Percentiles rank a stretch among this genome's conserved stretches.
phyloP scores from a whole-genome alignment of 1,140 invertebrate species.

The Pseudomyrmex cubaensis region DNA sequence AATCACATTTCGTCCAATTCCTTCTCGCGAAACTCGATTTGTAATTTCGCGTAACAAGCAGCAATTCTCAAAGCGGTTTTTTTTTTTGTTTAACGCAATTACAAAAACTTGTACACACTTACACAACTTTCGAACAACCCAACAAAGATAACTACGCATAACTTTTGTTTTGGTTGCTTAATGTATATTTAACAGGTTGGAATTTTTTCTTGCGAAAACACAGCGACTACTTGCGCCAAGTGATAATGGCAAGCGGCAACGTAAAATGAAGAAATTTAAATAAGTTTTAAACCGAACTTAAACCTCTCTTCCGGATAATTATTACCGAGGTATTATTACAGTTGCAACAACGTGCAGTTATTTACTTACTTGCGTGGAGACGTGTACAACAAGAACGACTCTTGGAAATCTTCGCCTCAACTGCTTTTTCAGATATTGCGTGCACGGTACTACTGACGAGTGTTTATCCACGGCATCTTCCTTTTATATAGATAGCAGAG shows the following conservation, averaged over 20 bases:
- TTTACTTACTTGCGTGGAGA: neutral
- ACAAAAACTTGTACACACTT: neutral
- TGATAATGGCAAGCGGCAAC: too few relatives aligned
- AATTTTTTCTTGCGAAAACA: too few relatives aligned
- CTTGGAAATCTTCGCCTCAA: slow-evolving; percentile 8
- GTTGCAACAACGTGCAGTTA: neutral
- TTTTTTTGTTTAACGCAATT: neutral
- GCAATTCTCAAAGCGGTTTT: neutral
- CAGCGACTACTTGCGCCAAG: too few relatives aligned
- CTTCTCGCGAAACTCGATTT: neutral
- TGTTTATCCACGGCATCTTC: slow-evolving; percentile 9
- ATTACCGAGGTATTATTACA: neutral
- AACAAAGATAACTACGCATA: too few relatives aligned
- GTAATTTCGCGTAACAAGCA: neutral
- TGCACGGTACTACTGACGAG: slow-evolving; percentile 59
- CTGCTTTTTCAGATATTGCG: slow-evolving; percentile 52
- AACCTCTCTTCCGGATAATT: too few relatives aligned
- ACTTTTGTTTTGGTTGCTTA: too few relatives aligned
- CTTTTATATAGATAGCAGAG: slow-evolving; percentile 68
- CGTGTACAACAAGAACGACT: neutral
- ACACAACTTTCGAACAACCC: neutral
- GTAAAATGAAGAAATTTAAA: too few relatives aligned
- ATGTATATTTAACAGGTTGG: too few relatives aligned
- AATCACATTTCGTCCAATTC: neutral
- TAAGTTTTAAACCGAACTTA: too few relatives aligned